A percentile compares a stretch with the other conserved stretches of the same genome.
These are phyloP conservation scores for Montipora efflorescens DNA, from an alignment of 64 coral and sea anemone species.

Conservation along the genomic window DNA sequence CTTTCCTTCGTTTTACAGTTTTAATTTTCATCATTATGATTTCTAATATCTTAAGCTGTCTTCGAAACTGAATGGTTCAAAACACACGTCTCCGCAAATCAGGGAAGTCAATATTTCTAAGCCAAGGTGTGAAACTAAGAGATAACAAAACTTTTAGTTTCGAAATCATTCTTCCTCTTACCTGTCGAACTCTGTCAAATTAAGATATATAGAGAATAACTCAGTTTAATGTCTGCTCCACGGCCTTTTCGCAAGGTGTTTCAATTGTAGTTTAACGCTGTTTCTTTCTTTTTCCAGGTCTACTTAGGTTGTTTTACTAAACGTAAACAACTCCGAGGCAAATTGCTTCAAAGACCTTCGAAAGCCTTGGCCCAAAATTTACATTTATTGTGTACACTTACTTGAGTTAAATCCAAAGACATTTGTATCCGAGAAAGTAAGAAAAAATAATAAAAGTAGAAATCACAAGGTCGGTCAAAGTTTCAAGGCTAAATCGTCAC, in stretches of 20 bases:
- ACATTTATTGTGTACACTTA: conserved; percentile 13
- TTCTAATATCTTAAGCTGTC: conserved; percentile 43
- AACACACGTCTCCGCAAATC: conserved; percentile 29
- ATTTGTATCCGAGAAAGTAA: not conserved
- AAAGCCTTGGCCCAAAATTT: not conserved
- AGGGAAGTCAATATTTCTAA: not conserved
- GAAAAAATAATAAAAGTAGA: not conserved
- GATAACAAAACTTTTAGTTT: conserved; percentile 23
- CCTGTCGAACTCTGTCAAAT: not conserved
- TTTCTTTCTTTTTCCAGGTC: not conserved
- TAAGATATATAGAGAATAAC: not conserved
- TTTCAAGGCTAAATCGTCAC: not conserved
- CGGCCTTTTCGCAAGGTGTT: not conserved
- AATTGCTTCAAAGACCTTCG: not conserved
- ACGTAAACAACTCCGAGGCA: conserved; percentile 21
- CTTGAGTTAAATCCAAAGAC: conserved; percentile 5
- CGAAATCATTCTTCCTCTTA: not conserved
- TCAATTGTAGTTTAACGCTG: not conserved
- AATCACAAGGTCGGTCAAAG: not conserved
- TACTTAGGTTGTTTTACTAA: not conserved
- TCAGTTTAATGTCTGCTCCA: not conserved
- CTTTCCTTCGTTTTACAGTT: conserved; percentile 8
- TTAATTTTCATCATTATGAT: conserved; percentile 39
- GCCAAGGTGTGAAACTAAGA: not conserved
- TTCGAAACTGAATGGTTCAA: not conserved